phyloP scores from a whole-genome alignment of 2,113 vertebrate genomes.

The Dryoscopus gambensis region DNA sequence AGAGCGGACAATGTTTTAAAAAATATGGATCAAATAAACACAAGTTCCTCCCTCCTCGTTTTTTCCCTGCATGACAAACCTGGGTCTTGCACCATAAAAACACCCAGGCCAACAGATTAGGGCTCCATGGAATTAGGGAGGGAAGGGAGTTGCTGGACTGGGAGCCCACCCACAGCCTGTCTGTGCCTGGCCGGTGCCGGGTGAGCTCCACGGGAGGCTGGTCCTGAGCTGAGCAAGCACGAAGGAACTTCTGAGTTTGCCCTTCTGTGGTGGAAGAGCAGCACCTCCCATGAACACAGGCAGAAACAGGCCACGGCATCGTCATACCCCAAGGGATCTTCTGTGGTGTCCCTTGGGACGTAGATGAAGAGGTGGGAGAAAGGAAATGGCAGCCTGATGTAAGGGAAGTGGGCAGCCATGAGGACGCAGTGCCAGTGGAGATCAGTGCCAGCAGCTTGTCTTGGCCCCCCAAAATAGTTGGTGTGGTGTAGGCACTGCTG shows the following conservation, averaged over 20 bases:
- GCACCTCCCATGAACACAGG: background rate
- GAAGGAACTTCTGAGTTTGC: background rate
- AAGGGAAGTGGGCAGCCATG: background rate
- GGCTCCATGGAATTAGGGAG: background rate
- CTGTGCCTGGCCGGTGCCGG: background rate
- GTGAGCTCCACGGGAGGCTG: background rate
- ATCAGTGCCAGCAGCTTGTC: background rate
- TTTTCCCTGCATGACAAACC: background rate
- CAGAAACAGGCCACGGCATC: background rate
- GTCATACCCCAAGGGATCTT: background rate
- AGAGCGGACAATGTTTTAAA: background rate
- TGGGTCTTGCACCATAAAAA: background rate
- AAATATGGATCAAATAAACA: slow-evolving; percentile 17
- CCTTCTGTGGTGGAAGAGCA: background rate
- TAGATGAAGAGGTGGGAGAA: background rate
- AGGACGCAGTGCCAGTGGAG: background rate
- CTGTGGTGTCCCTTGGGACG: background rate
- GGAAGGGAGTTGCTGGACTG: background rate
- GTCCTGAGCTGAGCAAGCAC: background rate
- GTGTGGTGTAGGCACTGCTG: background rate
- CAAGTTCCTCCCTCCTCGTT: background rate
- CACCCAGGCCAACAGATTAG: background rate
- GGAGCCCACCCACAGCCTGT: slow-evolving; percentile 14
- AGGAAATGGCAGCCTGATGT: background rate
- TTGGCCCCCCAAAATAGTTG: background rate